Evolutionary conservation across 2,888 invertebrate genomes (phyloP).

Genomic region (Stenolophus ochropezus): DNA sequence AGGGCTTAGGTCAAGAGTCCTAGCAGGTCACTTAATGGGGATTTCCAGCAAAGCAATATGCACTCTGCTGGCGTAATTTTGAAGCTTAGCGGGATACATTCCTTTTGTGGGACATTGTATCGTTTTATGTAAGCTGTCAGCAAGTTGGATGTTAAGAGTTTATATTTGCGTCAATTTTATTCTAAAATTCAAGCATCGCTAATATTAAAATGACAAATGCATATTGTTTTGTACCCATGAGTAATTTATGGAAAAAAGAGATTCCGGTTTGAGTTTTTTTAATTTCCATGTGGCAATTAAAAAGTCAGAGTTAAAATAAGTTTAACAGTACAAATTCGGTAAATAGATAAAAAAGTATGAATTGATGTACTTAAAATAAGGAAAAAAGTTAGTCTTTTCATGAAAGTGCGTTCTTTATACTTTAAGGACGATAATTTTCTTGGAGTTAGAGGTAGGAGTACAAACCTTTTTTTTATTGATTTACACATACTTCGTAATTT

Average conservation of each 20-base stretch:
- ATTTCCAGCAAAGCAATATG: constrained; percentile 4
- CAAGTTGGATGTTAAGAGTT: too few species aligned
- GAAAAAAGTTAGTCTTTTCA: constrained; percentile 1
- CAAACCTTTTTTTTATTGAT: background rate
- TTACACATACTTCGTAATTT: background rate
- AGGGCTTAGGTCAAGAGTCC: too few species aligned
- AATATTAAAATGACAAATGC: background rate
- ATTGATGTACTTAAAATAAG: background rate
- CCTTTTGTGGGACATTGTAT: too few species aligned
- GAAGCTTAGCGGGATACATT: background rate
- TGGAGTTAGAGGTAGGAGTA: background rate
- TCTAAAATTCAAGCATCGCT: background rate
- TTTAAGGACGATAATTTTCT: constrained; percentile 3
- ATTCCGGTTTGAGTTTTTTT: background rate
- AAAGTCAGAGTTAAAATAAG: too few species aligned
- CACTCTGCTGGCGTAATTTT: background rate
- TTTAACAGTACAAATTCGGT: background rate
- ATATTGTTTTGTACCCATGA: background rate
- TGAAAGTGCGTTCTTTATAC: constrained; percentile 6
- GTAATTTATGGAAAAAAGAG: constrained; percentile 1
- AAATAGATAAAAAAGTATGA: background rate
- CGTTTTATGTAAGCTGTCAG: too few species aligned
- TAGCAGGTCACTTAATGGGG: background rate
- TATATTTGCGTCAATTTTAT: too few species aligned
- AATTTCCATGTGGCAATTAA: background rate